phyloP scores from a whole-genome alignment of 2,113 vertebrate species.

The Redunca redunca region DNA sequence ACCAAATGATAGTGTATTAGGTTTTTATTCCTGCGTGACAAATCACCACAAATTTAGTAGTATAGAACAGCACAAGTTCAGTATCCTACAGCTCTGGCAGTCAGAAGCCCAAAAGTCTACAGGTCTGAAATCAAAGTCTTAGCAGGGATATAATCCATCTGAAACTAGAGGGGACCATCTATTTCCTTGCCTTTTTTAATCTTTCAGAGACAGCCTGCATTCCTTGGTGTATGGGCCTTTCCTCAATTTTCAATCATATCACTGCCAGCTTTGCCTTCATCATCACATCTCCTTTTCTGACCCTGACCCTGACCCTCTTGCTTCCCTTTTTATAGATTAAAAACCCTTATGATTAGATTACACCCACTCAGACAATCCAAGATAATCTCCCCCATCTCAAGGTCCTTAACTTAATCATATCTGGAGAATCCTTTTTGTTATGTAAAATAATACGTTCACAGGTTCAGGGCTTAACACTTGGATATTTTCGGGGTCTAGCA shows the following conservation, averaged over 20 bases:
- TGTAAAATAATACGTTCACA: background rate
- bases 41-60: background rate
- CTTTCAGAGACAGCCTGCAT: background rate
- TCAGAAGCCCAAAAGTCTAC: background rate
- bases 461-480: background rate
- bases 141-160: background rate
- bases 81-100: background rate
- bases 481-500: background rate
- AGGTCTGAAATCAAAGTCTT: background rate
- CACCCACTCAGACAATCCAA: background rate
- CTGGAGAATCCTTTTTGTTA: background rate
- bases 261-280: background rate
- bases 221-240: background rate
- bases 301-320: background rate
- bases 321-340: background rate
- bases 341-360: background rate
- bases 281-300: background rate
- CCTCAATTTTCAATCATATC: background rate
- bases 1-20: background rate
- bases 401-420: background rate
- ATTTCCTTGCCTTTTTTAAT: background rate
- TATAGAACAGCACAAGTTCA: background rate
- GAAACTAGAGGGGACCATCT: background rate
- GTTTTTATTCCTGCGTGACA: background rate
- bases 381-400: background rate